Evolutionary conservation across 2,797 vertebrate species (phyloP), one percentile per base, ranked within the genome.

Genomic region (Mormyrus hasselquistii): DNA sequence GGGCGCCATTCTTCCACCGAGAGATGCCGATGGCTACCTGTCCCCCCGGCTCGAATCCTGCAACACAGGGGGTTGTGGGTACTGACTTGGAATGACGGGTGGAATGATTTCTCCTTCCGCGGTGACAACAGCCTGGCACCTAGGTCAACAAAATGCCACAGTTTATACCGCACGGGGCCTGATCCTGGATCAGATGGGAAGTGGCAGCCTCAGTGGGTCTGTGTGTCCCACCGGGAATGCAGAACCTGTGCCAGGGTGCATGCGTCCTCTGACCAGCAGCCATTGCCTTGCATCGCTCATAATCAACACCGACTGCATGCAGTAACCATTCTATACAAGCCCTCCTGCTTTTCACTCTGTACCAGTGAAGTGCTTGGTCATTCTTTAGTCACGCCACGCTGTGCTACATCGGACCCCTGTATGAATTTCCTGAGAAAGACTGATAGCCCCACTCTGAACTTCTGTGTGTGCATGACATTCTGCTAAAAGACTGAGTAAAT

Each of bases 11-110:
- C 93, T 96, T 97, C 97, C 97, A 97, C 38, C 94, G 96, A 91
- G 96, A 96, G 69, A 97, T 93, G 88, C 96, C 96, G 38, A 96
- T 94, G 0, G 96, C 96, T 92, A 97, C 94, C 86, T 96, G 95
- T 44, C 96, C 96, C 25, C 95, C 94, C 7, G 93, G 90, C 84
- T 97, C 97, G 88, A 97, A 96, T 90, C 96, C 97, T 98, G 93
- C 12, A 50, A 55, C n/a, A 69, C 2, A 47, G 14, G 44, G 16
- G 52, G 2, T 57, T 38, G 52, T 85, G 22, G 83, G 83, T 29
- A 50, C 52, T 49, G 47, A 50, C 10, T 50, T 25, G 10, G 29
- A 34, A 34, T 34, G 29, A 34, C 29, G 29, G 49, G 22, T 29
- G 9, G 25, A 22, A 49, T 5, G 47, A 85, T 50, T 50, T 25